Evolutionary conservation across 2,888 invertebrate genomes (phyloP), one percentile per base, ranked within the genome.

Genomic region (Dasypogon diadema): DNA sequence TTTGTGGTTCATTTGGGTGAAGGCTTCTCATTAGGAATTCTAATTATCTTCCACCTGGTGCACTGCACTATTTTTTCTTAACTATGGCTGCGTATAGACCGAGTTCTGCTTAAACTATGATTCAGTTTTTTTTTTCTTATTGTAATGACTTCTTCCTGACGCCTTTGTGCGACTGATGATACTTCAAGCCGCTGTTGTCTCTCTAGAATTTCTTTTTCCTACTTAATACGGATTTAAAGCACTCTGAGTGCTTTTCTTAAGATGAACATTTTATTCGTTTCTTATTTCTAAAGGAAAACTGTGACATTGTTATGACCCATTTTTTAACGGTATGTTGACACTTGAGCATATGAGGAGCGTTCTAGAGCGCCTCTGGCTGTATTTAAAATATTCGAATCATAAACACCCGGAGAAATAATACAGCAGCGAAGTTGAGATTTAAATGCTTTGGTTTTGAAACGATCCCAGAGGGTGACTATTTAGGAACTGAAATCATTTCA

Each of bases 1-100:
- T 54, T 54, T 54, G 54, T 54, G 54, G 54, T 22, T 54, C 54
- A 54, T 54, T 54, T 54, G 18, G 42, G 42, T 54, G 51, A 54
- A 51, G 70, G 70, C 30, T 54, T 24, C 65, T 65, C 65, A 65
- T 65, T 65, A 65, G 46, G 54, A 54, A 70, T 70, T 51, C 30
- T 70, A 70, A 70, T 70, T 70, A 70, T 70, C 54, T 54, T 18
- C 24, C 30, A 70, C 54, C 70, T 70, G 70, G 70, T 54, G 54
- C 70, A 54, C 30, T 34, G 54, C 26, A 51, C 70, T 21, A 42
- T 4, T 26, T 24, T 42, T 18, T 22, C 10, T 46, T 65, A 65
- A 65, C 65, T 46, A 22, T 46, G 34, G 18, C 30, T 70, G 70
- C 51, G 51, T 70, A 18, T 54, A 22, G 8, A 21, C 18, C 18